Evolutionary conservation across 2,113 vertebrate genomes (phyloP), one percentile per base, ranked within the genome.

Genomic region (Castor canadensis): DNA sequence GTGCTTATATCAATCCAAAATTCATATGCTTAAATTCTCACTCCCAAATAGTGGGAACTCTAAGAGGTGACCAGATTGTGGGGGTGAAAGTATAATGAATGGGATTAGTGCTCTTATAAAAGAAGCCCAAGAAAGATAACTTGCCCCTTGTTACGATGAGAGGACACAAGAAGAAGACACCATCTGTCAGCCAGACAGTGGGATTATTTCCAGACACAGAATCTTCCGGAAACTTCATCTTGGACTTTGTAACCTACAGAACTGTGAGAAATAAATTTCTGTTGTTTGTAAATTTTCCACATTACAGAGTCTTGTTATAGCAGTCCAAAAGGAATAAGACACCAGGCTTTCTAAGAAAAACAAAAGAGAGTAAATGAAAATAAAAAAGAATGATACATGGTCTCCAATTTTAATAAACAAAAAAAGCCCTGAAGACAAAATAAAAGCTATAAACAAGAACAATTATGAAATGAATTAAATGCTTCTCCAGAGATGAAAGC

Each of bases 401-500:
- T 66, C 49, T 95, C 32, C 86, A 56, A 75, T 91, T 83, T 89
- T 87, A 69, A 43, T 88, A 49, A 87, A 69, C 9, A 87, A 24
- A 80, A 93, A 54, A 54, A 84, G 38, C 15, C 43, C 43, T 88
- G 69, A 52, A 80, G 35, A 75, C 7, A 76, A 85, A 95, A 60
- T 81, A 43, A 82, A 87, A 92, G n/a, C 38, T 81, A 10, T 80
- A 80, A 40, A 69, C 7, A 75, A 80, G 49, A n/a, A 19, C 5
- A 93, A 16, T 75, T 91, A 40, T 47, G 7, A 87, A 45, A 94
- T 54, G 9, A 94, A 54, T 72, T 32, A 73, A 26, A 16, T 84
- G 7, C 16, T 75, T 75, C 1, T 87, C 52, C 87, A 87, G 87
- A 84, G 20, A 83, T 22, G 43, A 72, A 62, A 87, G 20, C 8